Evolutionary conservation across 2,888 invertebrate genomes (phyloP), one percentile per base, ranked within the genome.

Genomic region (Melanchra persicariae): DNA sequence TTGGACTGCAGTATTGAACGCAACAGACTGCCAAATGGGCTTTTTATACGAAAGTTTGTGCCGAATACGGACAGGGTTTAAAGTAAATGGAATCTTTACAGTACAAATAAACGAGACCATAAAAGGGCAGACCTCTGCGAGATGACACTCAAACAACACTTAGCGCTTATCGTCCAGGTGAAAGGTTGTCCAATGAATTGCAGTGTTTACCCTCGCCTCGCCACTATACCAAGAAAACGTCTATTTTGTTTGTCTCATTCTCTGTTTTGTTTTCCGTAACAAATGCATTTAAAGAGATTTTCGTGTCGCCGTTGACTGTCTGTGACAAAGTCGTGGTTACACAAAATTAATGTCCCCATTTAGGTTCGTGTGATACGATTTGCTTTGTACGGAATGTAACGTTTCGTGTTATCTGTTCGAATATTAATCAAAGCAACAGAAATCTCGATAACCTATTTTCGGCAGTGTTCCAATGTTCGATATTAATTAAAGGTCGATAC

Each of bases 141-240:
- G 86, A 85, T 85, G 87, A 87, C 87, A 90, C 87, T 89, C 87
- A 88, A 90, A 90, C 87, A 88, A 90, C 90, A 91, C 90, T 92
- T 90, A 89, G 87, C 87, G 85, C 88, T 92, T 93, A 93, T 93
- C 92, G 85, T 73, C 81, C 91, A 93, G 93, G 93, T 93, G 93
- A 93, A 93, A 93, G 93, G 93, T 93, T 91, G 91, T 87, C 87
- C 87, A 89, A 91, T 91, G 90, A 90, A 92, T 91, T 90, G 91
- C 87, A 85, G 86, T 90, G 91, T 91, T 92, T 91, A 92, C 89
- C 86, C 87, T 87, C 86, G 64, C 86, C 87, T 87, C 86, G 64
- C 81, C 81, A 82, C 84, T 87, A 86, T 88, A 87, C 80, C 83
- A 81, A 86, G 82, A 77, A 82, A 85, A 85, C 79, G 70, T 82